Percentiles rank a stretch among this genome's conserved stretches.
These are phyloP conservation scores for Oxyscelio sp. DNA, from an alignment of 2,888 invertebrate species.

Conservation along the genomic window DNA sequence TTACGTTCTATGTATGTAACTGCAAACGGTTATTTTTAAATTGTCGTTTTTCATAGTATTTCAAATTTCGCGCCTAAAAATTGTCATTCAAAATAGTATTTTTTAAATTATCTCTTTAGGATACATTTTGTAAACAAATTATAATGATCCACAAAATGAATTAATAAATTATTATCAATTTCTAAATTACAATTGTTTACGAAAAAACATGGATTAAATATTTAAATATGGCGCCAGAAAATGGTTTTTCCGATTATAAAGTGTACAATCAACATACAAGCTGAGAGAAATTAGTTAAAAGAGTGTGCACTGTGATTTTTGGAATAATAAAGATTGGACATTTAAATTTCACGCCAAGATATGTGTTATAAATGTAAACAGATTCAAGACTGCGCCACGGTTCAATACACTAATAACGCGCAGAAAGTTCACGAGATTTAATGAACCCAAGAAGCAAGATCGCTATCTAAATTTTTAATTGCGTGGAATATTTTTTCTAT, in stretches of 20 bases:
- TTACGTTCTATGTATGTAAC: slow-evolving; percentile 26
- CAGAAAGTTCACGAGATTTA: too few relatives aligned
- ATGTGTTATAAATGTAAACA: not conserved
- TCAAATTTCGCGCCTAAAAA: not conserved
- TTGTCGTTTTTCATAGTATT: not conserved
- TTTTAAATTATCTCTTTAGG: too few relatives aligned
- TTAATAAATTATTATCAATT: too few relatives aligned
- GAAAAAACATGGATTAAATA: too few relatives aligned
- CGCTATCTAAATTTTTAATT: slow-evolving; percentile 35
- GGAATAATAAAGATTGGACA: not conserved
- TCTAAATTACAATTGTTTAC: too few relatives aligned
- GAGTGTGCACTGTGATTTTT: too few relatives aligned
- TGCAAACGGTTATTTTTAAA: slow-evolving; percentile 4
- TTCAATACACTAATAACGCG: too few relatives aligned
- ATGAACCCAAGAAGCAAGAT: slow-evolving; percentile 17
- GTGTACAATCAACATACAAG: too few relatives aligned
- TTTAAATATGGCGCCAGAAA: too few relatives aligned
- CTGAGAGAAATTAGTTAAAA: too few relatives aligned
- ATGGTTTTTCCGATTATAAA: too few relatives aligned
- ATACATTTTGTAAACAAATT: not conserved
- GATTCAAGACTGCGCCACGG: too few relatives aligned
- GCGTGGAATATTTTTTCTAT: not conserved
- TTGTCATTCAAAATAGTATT: not conserved
- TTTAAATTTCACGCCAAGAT: not conserved
- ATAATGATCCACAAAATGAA: not conserved